phyloP scores from a whole-genome alignment of 2,113 vertebrate species.

The Gymnobelideus leadbeateri region DNA sequence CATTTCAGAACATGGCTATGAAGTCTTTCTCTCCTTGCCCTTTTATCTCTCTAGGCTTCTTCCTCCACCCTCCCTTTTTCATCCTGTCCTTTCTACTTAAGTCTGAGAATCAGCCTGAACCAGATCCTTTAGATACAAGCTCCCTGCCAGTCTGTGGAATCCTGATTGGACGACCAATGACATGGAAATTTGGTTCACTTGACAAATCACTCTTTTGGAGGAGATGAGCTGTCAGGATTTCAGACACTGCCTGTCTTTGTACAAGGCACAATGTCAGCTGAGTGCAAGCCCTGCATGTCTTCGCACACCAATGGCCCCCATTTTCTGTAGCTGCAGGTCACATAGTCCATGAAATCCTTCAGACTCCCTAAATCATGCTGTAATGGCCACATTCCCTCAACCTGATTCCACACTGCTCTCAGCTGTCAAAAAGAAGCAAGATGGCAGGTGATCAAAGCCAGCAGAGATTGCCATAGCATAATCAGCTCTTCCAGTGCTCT shows the following conservation, averaged over 20 bases:
- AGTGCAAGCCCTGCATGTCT: constrained; percentile 51
- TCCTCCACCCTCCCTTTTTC: background rate
- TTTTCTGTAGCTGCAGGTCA: constrained; percentile 68
- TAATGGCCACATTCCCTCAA: constrained; percentile 46
- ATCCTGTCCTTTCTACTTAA: background rate
- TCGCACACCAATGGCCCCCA: constrained; percentile 19
- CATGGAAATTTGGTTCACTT: constrained; percentile 22
- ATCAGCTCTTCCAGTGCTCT: background rate
- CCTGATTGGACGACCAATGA: background rate
- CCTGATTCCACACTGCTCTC: constrained; percentile 36
- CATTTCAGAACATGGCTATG: background rate
- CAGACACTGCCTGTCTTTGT: background rate
- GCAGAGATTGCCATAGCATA: background rate
- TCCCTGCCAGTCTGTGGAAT: background rate
- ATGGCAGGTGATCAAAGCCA: constrained; percentile 36
- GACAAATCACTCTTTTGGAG: constrained; percentile 24
- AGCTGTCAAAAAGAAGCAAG: constrained; percentile 59
- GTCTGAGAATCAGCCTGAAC: rapidly evolving
- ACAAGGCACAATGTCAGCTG: constrained; percentile 44
- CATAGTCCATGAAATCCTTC: constrained; percentile 72
- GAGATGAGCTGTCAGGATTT: constrained; percentile 2
- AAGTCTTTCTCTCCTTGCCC: background rate
- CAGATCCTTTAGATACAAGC: rapidly evolving
- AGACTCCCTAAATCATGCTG: constrained; percentile 68
- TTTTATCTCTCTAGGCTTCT: background rate